Conservation (phyloP, 1,140 invertebrate genomes). For the Neodiprion virginianus region DNA sequence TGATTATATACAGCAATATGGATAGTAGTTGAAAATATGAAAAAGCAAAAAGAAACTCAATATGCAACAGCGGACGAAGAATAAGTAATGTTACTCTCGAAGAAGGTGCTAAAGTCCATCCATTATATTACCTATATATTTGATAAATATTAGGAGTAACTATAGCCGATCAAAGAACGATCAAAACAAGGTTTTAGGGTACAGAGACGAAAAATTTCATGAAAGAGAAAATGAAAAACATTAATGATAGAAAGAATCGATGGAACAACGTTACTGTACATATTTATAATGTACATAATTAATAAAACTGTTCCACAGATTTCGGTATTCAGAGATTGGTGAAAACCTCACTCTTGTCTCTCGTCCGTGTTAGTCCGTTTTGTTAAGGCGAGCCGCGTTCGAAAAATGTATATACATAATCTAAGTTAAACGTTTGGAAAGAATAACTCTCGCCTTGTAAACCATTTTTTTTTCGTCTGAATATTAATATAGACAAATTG, state of each 20-base stretch:
- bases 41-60: too few species aligned
- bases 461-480: neutral
- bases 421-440: neutral
- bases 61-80: neutral
- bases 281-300: neutral
- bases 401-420: conserved; percentile 4
- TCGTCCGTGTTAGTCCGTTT: too few species aligned
- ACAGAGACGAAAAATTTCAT: neutral
- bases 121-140: neutral
- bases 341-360: neutral
- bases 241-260: neutral
- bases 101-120: neutral
- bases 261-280: neutral
- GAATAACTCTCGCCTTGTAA: too few species aligned
- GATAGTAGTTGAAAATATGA: neutral
- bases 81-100: neutral
- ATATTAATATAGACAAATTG: neutral
- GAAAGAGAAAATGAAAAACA: neutral
- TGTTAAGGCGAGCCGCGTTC: too few species aligned
- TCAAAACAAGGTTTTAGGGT: too few species aligned
- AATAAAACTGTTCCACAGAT: neutral
- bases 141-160: neutral
- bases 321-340: neutral
- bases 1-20: neutral
- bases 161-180: neutral